Base-by-base conservation (phyloP, 2,888 invertebrate genomes). In the Microctonus brassicae region DNA sequence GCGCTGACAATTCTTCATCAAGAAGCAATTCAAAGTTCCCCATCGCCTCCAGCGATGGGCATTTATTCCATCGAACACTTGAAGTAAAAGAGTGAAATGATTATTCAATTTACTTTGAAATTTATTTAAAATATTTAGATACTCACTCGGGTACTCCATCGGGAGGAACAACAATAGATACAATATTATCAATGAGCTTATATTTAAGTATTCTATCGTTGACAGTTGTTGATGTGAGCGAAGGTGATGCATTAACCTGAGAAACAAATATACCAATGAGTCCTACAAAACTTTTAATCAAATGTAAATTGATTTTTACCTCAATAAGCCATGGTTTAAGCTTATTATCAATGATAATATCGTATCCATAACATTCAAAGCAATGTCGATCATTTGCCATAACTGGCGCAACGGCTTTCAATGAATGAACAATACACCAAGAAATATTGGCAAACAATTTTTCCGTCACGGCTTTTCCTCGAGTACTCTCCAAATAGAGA, bases 301-400 rank as follows among this genome's bases (percentile, higher is more conserved):
- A 58, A 6, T 20, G 17, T 53, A 47, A 20, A n/a, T 5, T 13
- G 69, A 34, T 6, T 69, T 70, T 20, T 65, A 85, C 86, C 81
- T 87, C 87, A 24, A 87, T 86, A 1, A 87, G 75, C 87, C 87
- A 98, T 0, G 98, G 98, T 85, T 98, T 98, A 34, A 98, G 88
- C 82, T 94, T 93, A 84, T 97, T 95, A 86, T 98, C 98, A 79
- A 98, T 97, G 79, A 98, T 98, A 65, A 98, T 97, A 84, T 98
- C 98, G 85, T 96, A 98, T 52, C 98, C 98, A 83, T 98, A 98
- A 82, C 97, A 97, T 88, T 97, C 97, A 83, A 95, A 96, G 83
- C 96, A 96, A 86, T 96, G 96, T 65, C 96, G 90, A 88, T 98
- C 97, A 79, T 95, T 97, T 0, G 96, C 95, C 91, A 98, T 97